Base-by-base conservation (phyloP, 2,888 invertebrate species). In the Sarcophaga carnaria region DNA sequence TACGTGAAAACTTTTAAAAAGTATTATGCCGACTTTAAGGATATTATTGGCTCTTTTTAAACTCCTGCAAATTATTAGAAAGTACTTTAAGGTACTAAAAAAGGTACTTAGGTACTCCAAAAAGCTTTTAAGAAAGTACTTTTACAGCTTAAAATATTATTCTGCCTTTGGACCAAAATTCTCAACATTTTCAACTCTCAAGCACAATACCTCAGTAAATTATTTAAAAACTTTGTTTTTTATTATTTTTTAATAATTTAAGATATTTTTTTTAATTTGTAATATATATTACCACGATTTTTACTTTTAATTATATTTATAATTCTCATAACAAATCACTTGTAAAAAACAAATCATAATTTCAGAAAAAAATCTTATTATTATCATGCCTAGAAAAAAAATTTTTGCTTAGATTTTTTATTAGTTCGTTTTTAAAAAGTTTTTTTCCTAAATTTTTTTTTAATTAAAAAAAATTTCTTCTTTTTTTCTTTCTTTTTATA, bases 321-420 rank as follows among this genome's bases (percentile, higher is more conserved):
- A n/a, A 63, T 62, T 72, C 76, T 81, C 70, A 70, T 70, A 70
- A 45, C 70, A 63, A 37, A 12, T 47, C 79, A 81, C 79, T 80
- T 88, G 89, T 89, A 89, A 45, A 89, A 89, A 37, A 89, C 69
- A 54, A 14, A 69, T 74, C 74, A 85, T 81, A 14, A 66, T 70
- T 54, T 54, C 17, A 54, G 54, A 54, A 12, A 17, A 14, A 54
- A 17, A 17, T 4, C 17, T 54, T 54, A 14, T 54, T 14, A 75
- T 75, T 81, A 0, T 2, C 72, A 54, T 76, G 87, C 81, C 71
- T 81, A 75, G 49, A 84, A 75, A 76, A 84, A 75, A 79, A 72
- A 82, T 87, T 78, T 87, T 87, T 87, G 87, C 87, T 87, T 87
- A 87, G 87, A 87, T 82, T 62, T 84, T 75, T 75, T 70, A 82